phyloP scores from a whole-genome alignment of 2,888 invertebrate genomes.

The Atrina japonica region DNA sequence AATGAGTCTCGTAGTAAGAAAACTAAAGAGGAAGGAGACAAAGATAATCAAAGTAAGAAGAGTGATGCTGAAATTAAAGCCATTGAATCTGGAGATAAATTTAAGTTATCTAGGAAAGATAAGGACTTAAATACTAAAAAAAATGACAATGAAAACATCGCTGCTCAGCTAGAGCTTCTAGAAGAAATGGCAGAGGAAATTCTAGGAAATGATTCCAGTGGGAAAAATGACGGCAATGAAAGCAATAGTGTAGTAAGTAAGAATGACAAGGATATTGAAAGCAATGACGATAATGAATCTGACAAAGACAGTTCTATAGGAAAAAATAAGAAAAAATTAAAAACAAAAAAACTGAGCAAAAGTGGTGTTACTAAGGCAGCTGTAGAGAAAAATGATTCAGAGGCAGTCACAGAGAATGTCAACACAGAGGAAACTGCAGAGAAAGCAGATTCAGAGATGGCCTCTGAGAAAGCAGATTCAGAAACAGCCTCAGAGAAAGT shows the following conservation, averaged over 20 bases:
- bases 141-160: constrained; percentile 20
- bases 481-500: constrained; percentile 8
- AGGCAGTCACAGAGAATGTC: constrained; percentile 20
- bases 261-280: constrained; percentile 17
- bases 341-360: constrained; percentile 20
- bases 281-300: constrained; percentile 6
- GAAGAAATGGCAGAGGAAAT: constrained; percentile 55
- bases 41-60: background rate
- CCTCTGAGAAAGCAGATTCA: constrained; percentile 11
- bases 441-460: constrained; percentile 2
- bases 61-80: background rate
- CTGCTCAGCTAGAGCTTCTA: constrained; percentile 52
- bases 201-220: constrained; percentile 1
- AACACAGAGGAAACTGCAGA: constrained; percentile 12
- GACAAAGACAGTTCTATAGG: constrained; percentile 14
- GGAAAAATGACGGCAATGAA: background rate
- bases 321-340: constrained; percentile 24
- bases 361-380: constrained; percentile 20
- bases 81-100: no score
- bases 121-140: constrained; percentile 9
- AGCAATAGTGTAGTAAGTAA: constrained; percentile 4
- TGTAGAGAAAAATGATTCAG: constrained; percentile 31
- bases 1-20: constrained; percentile 2
- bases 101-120: constrained; percentile 6
- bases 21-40: constrained; percentile 9